Evolutionary conservation across 2,113 vertebrate species (phyloP).

Genomic region (Peromyscus leucopus): DNA sequence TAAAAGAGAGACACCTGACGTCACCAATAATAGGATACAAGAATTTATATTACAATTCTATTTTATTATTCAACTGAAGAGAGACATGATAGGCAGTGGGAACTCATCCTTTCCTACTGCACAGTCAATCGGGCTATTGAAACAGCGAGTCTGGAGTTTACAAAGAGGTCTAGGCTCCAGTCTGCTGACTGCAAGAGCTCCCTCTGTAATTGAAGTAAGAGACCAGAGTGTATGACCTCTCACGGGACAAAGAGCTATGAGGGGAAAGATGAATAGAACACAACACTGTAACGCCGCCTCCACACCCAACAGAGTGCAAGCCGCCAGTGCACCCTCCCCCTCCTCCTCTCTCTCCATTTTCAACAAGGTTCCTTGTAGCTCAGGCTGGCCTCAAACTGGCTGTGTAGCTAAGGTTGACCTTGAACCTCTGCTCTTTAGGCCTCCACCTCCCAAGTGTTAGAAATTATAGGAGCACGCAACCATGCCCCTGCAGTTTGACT

Average conservation of each 20-base stretch:
- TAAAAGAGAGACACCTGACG: not conserved
- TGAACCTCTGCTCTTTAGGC: not conserved
- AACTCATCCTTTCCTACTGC: not conserved
- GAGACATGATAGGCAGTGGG: not conserved
- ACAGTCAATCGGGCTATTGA: not conserved
- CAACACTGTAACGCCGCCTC: not conserved
- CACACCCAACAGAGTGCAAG: not conserved
- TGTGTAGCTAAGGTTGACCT: not conserved
- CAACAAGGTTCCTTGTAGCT: not conserved
- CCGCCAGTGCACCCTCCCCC: not conserved
- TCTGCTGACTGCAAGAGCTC: not conserved
- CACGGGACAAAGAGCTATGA: not conserved
- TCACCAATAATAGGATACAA: not conserved
- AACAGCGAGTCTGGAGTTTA: not conserved
- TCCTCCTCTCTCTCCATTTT: not conserved
- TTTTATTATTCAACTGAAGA: conserved; percentile 16
- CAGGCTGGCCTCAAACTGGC: not conserved
- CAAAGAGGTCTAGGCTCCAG: not conserved
- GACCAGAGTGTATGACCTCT: not conserved
- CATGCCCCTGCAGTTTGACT: not conserved
- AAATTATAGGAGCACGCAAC: too few relatives aligned
- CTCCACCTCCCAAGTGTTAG: not conserved
- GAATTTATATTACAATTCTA: not conserved
- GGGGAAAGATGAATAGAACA: not conserved
- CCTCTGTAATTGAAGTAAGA: not conserved